These are phyloP conservation scores for Bimastos eiseni DNA, from an alignment of 2,888 invertebrate species.

Conservation along the genomic window DNA sequence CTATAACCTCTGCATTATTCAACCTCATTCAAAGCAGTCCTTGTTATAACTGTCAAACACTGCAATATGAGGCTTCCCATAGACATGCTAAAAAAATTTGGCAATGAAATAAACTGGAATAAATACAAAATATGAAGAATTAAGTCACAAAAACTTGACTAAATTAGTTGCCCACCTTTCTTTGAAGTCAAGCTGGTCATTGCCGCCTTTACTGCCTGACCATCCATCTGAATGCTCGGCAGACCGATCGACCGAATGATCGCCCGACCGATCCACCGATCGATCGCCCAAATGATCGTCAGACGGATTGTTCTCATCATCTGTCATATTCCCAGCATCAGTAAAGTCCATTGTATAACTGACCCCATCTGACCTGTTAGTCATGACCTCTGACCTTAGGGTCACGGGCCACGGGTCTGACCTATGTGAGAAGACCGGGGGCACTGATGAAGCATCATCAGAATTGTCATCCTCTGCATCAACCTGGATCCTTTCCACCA, in stretches of 20 bases:
- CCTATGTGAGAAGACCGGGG: neutral
- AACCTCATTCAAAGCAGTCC: no score
- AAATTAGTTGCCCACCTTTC: neutral
- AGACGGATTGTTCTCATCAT: neutral
- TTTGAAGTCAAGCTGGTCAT: neutral
- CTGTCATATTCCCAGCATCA: neutral
- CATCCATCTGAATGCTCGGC: neutral
- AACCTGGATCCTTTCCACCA: neutral
- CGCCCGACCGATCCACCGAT: neutral
- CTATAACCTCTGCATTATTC: no score
- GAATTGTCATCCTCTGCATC: neutral
- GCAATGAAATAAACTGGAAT: neutral
- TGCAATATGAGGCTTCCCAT: no score
- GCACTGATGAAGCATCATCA: neutral
- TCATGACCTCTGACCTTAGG: conserved; percentile 27
- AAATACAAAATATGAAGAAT: neutral
- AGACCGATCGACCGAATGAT: neutral
- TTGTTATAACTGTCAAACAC: no score
- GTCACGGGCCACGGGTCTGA: neutral
- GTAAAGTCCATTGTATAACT: neutral
- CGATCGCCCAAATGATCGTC: neutral
- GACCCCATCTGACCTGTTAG: conserved; percentile 20
- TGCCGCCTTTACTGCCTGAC: neutral
- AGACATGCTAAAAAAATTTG: neutral
- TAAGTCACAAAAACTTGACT: neutral